A percentile compares a stretch with the other conserved stretches of the same genome.
phyloP scores from a whole-genome alignment of 2,113 vertebrate genomes.

The Halcyon malimbica region DNA sequence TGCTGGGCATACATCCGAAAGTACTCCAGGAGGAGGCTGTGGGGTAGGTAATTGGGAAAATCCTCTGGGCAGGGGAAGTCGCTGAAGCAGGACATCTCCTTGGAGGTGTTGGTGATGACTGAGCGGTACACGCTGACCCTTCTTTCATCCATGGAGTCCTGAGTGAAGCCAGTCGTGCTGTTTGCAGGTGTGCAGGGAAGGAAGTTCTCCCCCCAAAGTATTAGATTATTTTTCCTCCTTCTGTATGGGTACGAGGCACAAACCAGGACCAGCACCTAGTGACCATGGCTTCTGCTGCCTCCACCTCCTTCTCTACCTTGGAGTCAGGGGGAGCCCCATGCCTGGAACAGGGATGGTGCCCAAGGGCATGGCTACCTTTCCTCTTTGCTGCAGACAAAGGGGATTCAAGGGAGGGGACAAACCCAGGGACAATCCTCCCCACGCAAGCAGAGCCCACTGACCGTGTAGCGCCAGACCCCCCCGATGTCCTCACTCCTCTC shows the following conservation, averaged over 20 bases:
- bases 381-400: not conserved
- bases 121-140: constrained; percentile 84
- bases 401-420: not conserved
- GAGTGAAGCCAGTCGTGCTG: not conserved
- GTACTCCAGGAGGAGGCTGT: constrained; percentile 83
- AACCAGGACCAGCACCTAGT: not conserved
- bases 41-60: constrained; percentile 85
- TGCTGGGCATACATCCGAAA: constrained; percentile 79
- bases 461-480: constrained; percentile 86
- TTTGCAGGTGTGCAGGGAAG: not conserved
- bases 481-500: constrained; percentile 85
- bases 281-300: not conserved
- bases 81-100: constrained; percentile 93
- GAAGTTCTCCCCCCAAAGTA: not conserved
- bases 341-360: not conserved
- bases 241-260: not conserved
- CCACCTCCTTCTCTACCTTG: not conserved
- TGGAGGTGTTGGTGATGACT: constrained; percentile 86
- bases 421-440: not conserved
- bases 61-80: constrained; percentile 88
- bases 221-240: not conserved
- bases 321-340: not conserved
- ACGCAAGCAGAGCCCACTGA: constrained; percentile 18
- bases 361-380: fast-evolving
- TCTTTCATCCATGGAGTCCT: constrained; percentile 76